phyloP scores from a whole-genome alignment of 2,113 vertebrate genomes.

The Carettochelys insculpta region DNA sequence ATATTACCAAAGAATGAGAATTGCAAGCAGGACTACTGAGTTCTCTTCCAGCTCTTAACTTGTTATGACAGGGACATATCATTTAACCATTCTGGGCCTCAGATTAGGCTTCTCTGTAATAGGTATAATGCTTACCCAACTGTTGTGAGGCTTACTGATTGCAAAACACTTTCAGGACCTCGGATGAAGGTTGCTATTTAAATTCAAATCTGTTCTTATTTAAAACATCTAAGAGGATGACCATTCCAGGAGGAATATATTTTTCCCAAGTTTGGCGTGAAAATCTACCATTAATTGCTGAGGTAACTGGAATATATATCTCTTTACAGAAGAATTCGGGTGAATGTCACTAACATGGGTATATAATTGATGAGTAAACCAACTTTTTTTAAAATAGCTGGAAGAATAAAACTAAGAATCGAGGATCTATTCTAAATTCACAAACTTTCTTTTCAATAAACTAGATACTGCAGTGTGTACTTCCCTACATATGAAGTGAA shows the following conservation, averaged over 20 bases:
- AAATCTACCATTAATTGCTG: neutral
- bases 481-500: neutral
- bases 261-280: neutral
- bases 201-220: neutral
- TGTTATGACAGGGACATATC: neutral
- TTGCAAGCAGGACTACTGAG: neutral
- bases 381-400: neutral
- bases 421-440: neutral
- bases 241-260: neutral
- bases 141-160: neutral
- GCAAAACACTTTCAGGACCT: neutral
- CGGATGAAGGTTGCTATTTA: neutral
- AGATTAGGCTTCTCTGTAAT: neutral
- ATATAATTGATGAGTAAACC: neutral
- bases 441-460: neutral
- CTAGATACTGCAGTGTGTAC: neutral
- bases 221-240: neutral
- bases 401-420: neutral
- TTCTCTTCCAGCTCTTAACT: neutral
- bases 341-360: neutral
- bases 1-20: slow-evolving; percentile 8
- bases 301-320: neutral
- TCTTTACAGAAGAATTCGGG: neutral
- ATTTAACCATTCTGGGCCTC: neutral
- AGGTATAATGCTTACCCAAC: slow-evolving; percentile 5